Evolutionary conservation across 2,113 vertebrate species (phyloP), one percentile per base, ranked within the genome.

Genomic region (Vulpes ferrilata): DNA sequence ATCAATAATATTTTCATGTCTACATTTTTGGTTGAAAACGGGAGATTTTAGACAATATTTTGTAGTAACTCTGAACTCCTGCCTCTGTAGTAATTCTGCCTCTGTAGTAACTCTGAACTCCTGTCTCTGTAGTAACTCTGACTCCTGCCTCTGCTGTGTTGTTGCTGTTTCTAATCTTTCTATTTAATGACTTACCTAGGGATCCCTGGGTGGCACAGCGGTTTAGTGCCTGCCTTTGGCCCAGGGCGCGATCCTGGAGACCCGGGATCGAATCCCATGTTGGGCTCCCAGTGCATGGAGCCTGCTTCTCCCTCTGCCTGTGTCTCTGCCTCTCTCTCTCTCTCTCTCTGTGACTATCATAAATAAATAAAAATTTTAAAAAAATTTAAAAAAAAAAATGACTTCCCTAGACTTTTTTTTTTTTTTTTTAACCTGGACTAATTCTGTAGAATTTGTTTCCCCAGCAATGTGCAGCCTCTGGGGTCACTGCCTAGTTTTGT

Each of bases 21-120:
- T 85, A 67, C 43, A 43, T 43, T 80, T 69, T 48, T 86, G 38
- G 62, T 80, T 73, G 32, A 92, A 81, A 96, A 73, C 6, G 78
- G 38, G 76, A 64, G 51, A 86, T 89, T 92, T 96, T 38, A 91
- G 27, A 62, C 67, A 79, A 76, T 60, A 83, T 53, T 55, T 32
- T 53, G 4, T 15, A 88, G 51, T 51, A 94, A 96, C 59, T 82
- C 59, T 82, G 76, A 25, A 69, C 32, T 62, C 65, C 55, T 74
- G 51, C 30, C 27, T 92, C 38, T 53, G 4, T 15, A 88, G 51
- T 51, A 94, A 96, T 51, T 87, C 12, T 82, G 76, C 43, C 43
- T 43, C 43, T 43, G 43, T 43, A 43, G 43, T 43, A 88, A 76
- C 83, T 88, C 35, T 74, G n/a, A 35, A 69, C 32, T 62, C 65